A percentile compares a stretch with the other conserved stretches of the same genome.
phyloP scores from a whole-genome alignment of 2,113 vertebrate species.

The Percina caprodes region DNA sequence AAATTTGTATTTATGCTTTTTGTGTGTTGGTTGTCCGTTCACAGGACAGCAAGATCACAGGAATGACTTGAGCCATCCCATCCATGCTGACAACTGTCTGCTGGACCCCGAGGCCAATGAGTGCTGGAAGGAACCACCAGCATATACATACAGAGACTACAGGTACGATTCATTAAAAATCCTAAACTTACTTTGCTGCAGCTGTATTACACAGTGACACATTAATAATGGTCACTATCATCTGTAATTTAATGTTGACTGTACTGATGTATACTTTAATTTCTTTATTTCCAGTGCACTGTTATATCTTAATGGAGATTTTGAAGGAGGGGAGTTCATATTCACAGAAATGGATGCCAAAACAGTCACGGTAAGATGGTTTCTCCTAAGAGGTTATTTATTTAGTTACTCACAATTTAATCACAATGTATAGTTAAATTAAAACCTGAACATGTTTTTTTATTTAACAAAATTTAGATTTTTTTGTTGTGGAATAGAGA shows the following conservation, averaged over 20 bases:
- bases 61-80: constrained; percentile 97
- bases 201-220: background rate
- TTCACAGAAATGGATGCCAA: constrained; percentile 98
- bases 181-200: background rate
- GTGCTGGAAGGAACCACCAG: constrained; percentile 97
- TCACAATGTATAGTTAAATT: background rate
- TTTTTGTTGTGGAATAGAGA: background rate
- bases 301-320: constrained; percentile 95
- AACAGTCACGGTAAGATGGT: constrained; percentile 91
- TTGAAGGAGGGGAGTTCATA: constrained; percentile 97
- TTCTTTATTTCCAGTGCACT: constrained; percentile 86
- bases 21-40: background rate
- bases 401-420: background rate
- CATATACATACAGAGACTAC: constrained; percentile 96
- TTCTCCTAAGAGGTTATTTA: background rate
- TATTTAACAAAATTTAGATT: background rate
- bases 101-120: constrained; percentile 94
- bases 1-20: background rate
- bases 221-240: background rate
- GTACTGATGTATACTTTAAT: background rate
- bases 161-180: constrained; percentile 78
- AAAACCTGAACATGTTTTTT: background rate
- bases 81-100: constrained; percentile 98
- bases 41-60: constrained; percentile 95
- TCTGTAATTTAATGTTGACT: background rate